These are phyloP conservation scores for Melikaiella ostensackeni DNA, from an alignment of 2,888 invertebrate genomes.

Conservation along the genomic window DNA sequence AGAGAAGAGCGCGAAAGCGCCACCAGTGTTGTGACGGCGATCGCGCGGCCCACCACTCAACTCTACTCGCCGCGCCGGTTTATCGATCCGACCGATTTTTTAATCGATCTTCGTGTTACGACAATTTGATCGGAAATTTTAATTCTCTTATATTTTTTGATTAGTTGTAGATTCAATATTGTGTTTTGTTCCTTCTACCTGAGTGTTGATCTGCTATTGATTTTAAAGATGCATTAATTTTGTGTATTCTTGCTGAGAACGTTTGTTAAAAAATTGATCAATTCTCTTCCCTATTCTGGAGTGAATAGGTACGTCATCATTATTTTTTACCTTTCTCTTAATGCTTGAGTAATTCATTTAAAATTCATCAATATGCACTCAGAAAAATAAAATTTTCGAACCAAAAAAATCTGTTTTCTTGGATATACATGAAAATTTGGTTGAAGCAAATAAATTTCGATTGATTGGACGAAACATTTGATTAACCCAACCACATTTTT, in stretches of 20 bases:
- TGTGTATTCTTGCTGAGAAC: background rate
- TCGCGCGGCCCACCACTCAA: constrained; percentile 57
- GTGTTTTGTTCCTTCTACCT: background rate
- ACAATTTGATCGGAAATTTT: background rate
- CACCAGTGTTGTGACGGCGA: constrained; percentile 74
- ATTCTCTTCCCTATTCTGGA: background rate
- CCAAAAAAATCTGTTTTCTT: too few species aligned
- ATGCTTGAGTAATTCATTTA: too few species aligned
- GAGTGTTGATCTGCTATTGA: too few species aligned
- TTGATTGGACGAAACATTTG: too few species aligned
- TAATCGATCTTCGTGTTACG: background rate
- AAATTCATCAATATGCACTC: too few species aligned
- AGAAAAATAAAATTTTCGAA: too few species aligned
- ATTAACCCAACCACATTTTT: too few species aligned
- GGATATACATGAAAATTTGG: too few species aligned
- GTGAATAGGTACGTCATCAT: background rate
- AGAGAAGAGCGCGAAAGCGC: constrained; percentile 49
- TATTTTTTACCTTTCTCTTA: background rate
- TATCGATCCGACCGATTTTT: constrained; percentile 12
- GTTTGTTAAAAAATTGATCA: background rate
- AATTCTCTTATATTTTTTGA: background rate
- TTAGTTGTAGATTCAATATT: background rate
- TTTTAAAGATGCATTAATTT: too few species aligned
- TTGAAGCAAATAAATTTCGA: too few species aligned
- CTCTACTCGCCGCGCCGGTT: constrained; percentile 29